These are phyloP conservation scores for Drosophila bipectinata DNA, from an alignment of 1,140 invertebrate species.

Conservation along the genomic window DNA sequence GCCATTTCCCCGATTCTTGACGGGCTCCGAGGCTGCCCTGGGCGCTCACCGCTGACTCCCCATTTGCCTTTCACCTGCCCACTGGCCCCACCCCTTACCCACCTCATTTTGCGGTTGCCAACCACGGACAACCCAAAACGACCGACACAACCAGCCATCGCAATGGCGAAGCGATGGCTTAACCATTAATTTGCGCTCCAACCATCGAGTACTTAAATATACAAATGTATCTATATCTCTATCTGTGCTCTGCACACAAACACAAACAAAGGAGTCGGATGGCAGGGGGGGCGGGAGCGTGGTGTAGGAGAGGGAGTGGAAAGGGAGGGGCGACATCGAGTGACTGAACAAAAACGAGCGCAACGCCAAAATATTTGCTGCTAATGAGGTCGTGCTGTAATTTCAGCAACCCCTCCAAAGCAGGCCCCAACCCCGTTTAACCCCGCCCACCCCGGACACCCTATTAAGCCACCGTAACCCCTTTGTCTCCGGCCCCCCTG, in stretches of 20 bases:
- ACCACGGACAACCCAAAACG: slow-evolving; percentile 8
- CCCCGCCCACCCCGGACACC: background rate
- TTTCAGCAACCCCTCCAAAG: slow-evolving; percentile 26
- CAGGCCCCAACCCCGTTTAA: no score
- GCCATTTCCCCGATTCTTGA: no score
- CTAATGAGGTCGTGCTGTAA: slow-evolving; percentile 67
- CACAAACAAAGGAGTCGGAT: background rate
- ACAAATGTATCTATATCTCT: slow-evolving; percentile 64
- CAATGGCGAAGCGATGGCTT: slow-evolving; percentile 44
- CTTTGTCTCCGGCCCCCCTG: background rate
- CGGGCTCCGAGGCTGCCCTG: no score
- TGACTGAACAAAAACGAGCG: slow-evolving; percentile 37
- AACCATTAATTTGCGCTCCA: slow-evolving; percentile 80
- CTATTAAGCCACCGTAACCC: background rate
- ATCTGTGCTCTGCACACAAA: slow-evolving; percentile 39
- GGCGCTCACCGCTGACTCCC: no score
- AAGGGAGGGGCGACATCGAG: slow-evolving; percentile 13
- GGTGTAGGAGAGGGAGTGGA: background rate
- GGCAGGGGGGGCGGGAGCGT: background rate
- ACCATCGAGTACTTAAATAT: slow-evolving; percentile 78
- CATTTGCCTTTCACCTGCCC: background rate
- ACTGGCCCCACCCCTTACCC: background rate
- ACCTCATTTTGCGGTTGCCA: slow-evolving; percentile 28
- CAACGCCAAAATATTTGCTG: slow-evolving; percentile 68
- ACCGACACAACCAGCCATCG: slow-evolving; percentile 39